Base-by-base conservation (phyloP, 1,140 invertebrate genomes). In the Ostrea edulis region DNA sequence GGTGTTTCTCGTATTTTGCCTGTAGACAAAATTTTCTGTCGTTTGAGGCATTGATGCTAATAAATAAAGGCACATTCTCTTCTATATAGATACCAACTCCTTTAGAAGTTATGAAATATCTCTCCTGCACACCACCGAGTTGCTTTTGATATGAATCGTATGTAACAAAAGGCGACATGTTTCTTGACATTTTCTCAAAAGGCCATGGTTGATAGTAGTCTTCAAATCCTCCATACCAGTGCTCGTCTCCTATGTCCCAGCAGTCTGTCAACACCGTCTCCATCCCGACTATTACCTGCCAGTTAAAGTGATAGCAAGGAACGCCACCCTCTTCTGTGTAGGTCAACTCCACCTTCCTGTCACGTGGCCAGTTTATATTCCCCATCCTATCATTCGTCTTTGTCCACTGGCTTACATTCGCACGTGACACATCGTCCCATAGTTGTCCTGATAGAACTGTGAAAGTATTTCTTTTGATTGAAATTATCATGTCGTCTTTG, bases 181-280 rank as follows among this genome's bases (percentile, higher is more conserved):
- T 84, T 11, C 92, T 90, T 12, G 85, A 88, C 87, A 94, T 93
- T 22, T 90, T 90, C 81, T 94, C 90, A 55, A 96, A 90, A 5
- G 95, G 95, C 95, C 95, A 96, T 58, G 91, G 89, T 90, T 96
- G 95, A 11, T 89, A 88, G 55, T 91, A 93, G 35, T 94, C 93
- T 87, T 95, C 94, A 44, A 94, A 95, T 0, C 95, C 95, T 20
- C 94, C 94, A 81, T 90, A 94, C 94, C 94, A 94, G 35, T 91
- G 91, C 29, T 82, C 89, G 2, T 86, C 85, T 1, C 86, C 90
- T 53, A 94, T 89, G 35, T 93, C 88, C 84, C 90, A 92, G 86
- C 94, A 94, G 87, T 94, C 92, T 12, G 88, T 85, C 8, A 93
- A 84, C 5, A 89, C 89, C 82, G 93, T 91, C 25, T 85, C 85